Evolutionary conservation across 2,888 invertebrate genomes (phyloP), one percentile per base, ranked within the genome.

Genomic region (Diaprepes abbreviatus): DNA sequence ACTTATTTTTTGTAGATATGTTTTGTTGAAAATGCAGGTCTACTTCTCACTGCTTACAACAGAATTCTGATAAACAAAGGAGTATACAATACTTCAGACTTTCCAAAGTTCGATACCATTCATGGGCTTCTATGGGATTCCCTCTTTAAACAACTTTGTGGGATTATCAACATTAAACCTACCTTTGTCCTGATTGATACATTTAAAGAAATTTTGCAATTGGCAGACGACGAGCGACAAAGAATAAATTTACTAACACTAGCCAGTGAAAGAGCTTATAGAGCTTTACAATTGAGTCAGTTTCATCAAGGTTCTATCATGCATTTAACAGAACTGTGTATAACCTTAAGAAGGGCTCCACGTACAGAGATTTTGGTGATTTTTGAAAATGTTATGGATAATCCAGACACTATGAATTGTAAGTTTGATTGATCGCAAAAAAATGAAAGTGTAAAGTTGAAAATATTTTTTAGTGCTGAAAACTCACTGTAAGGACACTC

Each of bases 261-360:
- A 16, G 70, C 73, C 6, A 73, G 74, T 28, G 74, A 74, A 48
- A 72, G 63, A 50, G 75, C 76, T 14, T 75, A 72, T 48, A 72
- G 69, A 45, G 70, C 73, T 36, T 55, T 70, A 72, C 52, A 64
- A 64, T 19, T 50, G 48, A 64, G 63, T 31, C 64, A 68, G 6
- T 73, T 73, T 59, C 69, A 67, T 45, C 66, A 66, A n/a, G 74
- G 74, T 38, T 70, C 71, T n/a, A 36, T 77, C 33, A 73, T 76
- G 74, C 74, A 75, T 66, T 72, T 77, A 9, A 76, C 74, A 38
- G 75, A 77, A 71, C 38, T 77, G 38, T 75, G 75, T 66, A 58
- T 76, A 19, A 48, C 74, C 24, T 64, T 76, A 33, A 67, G 52
- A 57, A 74, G 66, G 63, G 45, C 68, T 12, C 77, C 76, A 6